Evolutionary conservation across 2,888 invertebrate genomes (phyloP).

Genomic region (Amblyteles armatorius): DNA sequence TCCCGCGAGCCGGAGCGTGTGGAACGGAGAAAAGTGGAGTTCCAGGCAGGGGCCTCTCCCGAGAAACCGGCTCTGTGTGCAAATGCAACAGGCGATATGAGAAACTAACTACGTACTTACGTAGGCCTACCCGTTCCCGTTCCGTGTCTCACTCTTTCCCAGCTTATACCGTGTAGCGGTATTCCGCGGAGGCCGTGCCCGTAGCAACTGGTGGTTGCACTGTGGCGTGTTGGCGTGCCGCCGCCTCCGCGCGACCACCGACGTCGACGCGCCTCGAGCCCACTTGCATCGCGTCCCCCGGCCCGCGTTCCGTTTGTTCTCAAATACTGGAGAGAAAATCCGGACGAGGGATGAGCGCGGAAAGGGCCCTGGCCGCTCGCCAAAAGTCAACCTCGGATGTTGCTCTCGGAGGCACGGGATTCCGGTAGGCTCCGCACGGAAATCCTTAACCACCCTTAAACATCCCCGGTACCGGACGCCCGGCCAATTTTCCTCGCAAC

Average conservation of each 20-base stretch:
- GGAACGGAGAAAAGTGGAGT: slow-evolving; percentile 68
- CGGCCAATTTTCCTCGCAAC: slow-evolving; percentile 13
- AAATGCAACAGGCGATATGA: slow-evolving; percentile 84
- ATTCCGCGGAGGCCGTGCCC: slow-evolving; percentile 64
- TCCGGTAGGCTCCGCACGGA: slow-evolving; percentile 40
- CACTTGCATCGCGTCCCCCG: slow-evolving; percentile 78
- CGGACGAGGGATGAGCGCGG: slow-evolving; percentile 75
- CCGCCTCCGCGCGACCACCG: slow-evolving; percentile 57
- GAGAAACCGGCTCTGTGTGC: slow-evolving; percentile 74
- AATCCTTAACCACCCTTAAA: slow-evolving; percentile 28
- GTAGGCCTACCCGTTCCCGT: slow-evolving; percentile 79
- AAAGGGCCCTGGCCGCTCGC: slow-evolving; percentile 80
- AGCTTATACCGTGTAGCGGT: slow-evolving; percentile 55
- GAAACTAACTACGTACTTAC: slow-evolving; percentile 81
- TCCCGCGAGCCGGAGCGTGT: slow-evolving; percentile 23
- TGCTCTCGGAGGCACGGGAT: slow-evolving; percentile 39
- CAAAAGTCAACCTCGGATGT: slow-evolving; percentile 72
- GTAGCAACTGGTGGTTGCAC: slow-evolving; percentile 85
- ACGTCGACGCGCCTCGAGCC: slow-evolving; percentile 72
- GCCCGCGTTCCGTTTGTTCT: slow-evolving; percentile 81
- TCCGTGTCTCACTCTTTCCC: slow-evolving; percentile 61
- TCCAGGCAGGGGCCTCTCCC: slow-evolving; percentile 69
- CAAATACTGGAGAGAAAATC: slow-evolving; percentile 83
- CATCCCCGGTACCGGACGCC: not conserved
- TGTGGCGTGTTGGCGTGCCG: slow-evolving; percentile 74